phyloP scores from a whole-genome alignment of 92 coral and sea anemone genomes.

The Phymanthus crucifer region DNA sequence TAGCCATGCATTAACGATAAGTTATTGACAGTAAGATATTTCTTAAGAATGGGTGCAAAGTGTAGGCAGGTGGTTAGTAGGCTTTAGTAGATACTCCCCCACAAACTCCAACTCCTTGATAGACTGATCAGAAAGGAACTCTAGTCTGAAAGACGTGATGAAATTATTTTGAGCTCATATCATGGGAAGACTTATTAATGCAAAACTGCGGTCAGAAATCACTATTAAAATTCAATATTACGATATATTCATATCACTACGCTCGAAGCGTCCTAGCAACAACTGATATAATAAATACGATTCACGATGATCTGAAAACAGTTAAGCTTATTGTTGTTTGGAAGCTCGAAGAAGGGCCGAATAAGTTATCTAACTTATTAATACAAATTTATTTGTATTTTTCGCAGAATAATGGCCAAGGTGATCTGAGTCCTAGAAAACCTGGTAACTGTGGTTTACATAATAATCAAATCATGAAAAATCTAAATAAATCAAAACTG shows the following conservation, averaged over 20 bases:
- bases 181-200: too few relatives aligned
- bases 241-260: not conserved
- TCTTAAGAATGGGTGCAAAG: not conserved
- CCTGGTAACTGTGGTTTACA: not conserved
- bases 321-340: not conserved
- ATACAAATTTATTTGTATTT: too few relatives aligned
- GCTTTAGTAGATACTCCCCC: too few relatives aligned
- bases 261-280: conserved; percentile 9
- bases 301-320: not conserved
- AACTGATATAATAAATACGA: not conserved
- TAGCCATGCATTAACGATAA: not conserved
- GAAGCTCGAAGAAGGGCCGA: not conserved
- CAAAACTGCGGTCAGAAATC: too few relatives aligned
- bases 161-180: too few relatives aligned
- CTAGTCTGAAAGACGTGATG: too few relatives aligned
- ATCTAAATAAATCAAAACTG: not conserved
- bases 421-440: not conserved
- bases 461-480: not conserved
- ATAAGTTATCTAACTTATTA: too few relatives aligned
- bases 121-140: too few relatives aligned
- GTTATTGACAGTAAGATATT: not conserved
- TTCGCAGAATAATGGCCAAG: too few relatives aligned
- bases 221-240: not conserved
- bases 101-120: too few relatives aligned
- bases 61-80: not conserved